Evolutionary conservation across 2,797 vertebrate genomes (phyloP), one percentile per base, ranked within the genome.

Genomic region (Rhincodon typus): DNA sequence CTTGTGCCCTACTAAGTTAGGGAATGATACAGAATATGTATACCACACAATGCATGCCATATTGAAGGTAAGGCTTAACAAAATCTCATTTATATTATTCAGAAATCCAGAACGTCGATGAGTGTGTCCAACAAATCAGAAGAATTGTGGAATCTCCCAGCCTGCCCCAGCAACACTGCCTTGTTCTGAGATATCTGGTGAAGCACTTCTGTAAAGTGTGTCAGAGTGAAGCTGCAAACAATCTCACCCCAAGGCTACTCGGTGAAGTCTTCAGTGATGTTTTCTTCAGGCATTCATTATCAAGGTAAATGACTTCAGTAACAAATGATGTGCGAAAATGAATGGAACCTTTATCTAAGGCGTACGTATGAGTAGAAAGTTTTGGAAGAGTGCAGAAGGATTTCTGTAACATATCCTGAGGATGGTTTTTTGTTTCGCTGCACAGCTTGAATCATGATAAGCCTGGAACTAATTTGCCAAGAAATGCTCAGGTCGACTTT

Each of bases 81-180:
- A 66, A 62, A 91, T 67, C n/a, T 67, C n/a, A 93, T 74, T 27
- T 95, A 3, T 94, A 13, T 94, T 70, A 50, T 74, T 42, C 96
- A 98, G 98, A 98, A 96, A 98, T 96, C 82, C 97, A 96, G 0
- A 96, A 96, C 96, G 95, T 98, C 96, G 98, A 98, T 96, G 98
- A 98, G 95, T 98, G 98, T 0, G 98, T 98, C 19, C 97, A 98
- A 95, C 97, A 96, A 96, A 97, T 98, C 96, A 98, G 97, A 97
- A 97, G 96, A 96, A 97, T 98, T 96, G 97, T 98, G 96, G 97
- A 97, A 79, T 98, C 97, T 4, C 98, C 98, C 0, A 97, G 97
- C 86, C 96, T 98, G 95, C 98, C 98, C 0, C 98, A 97, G 96
- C 96, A 97, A 87, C 98, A 98, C 96, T 97, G 97, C 0, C 97